Base-by-base conservation (phyloP, 2,888 invertebrate genomes). In the Andrena fulva region DNA sequence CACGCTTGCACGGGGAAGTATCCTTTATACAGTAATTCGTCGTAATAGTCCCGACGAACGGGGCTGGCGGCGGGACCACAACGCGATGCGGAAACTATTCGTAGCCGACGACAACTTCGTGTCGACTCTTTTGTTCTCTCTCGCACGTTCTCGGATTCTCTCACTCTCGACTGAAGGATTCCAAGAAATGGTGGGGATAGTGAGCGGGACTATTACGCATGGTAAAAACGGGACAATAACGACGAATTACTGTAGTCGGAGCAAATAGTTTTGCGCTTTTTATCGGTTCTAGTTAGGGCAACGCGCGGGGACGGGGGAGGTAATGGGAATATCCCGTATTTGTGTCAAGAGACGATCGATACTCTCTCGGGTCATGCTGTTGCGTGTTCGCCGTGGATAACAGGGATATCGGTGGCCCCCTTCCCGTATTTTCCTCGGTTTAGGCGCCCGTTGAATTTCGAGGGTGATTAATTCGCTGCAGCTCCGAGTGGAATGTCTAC, bases 291-390 rank as follows among this genome's bases (percentile, higher is more conserved):
- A 42, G 42, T 6, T 24, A 0, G 3, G n/a, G 12, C 1, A 6
- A 3, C 5, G 29, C 20, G n/a, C 4, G 10, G 16, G 24, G 50
- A n/a, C 16, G 33, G 7, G 24, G 33, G 27, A 20, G 59, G 59
- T 60, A 77, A 80, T 70, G 78, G 78, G 50, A 71, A 59, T 78
- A 72, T 42, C 12, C 48, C 60, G 67, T 78, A 80, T 66, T 80
- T 80, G 66, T 80, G 80, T 78, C 80, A 80, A 77, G 80, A 66
- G 60, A 8, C 52, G 79, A 80, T 80, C 79, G 66, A 80, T 80
- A 78, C 48, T 35, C 48, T 35, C 20, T 16, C 60, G 52, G 48
- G 35, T 63, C 63, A 31, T 27, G 63, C 20, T 29, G 62, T 35
- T 10, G 62, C 27, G 69, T 59, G 35, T 42, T 7, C 33, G 64